Evolutionary conservation across 1,140 invertebrate genomes (phyloP), one percentile per base, ranked within the genome.

Genomic region (Alviniconcha marisindica): DNA sequence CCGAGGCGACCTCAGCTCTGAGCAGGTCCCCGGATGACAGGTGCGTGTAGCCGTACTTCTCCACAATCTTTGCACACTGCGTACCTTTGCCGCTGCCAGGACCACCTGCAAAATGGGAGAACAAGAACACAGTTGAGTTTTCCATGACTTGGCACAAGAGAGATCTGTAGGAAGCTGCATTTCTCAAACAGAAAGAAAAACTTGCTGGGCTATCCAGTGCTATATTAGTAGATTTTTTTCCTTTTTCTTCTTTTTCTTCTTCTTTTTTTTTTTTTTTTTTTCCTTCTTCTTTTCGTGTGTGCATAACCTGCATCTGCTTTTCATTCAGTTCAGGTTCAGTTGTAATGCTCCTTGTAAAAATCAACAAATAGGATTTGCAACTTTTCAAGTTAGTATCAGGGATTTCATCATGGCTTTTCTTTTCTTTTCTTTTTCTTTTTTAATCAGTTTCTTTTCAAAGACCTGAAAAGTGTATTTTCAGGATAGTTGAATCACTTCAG

Each of bases 21-120:
- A 94, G 84, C 24, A 94, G 88, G 83, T 94, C 93, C 14, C 93
- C 93, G 48, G 92, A 91, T 24, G 93, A 94, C 77, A 94, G 86
- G 87, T 94, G 93, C 73, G 89, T 92, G 89, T 91, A 94, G 15
- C 93, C 93, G 85, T 93, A 94, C 69, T 93, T 92, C 51, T 92
- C 86, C 12, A 92, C 92, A 33, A 94, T 93, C 71, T 90, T 90
- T 14, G 89, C 92, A 89, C 93, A 94, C 85, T 94, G 93, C 2
- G 93, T 94, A 14, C 93, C 93, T 79, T 94, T 94, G 15, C 93
- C 93, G 88, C 92, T 93, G 18, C 93, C 93, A 54, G 93, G 93
- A n/a, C 93, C 93, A 83, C 93, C 93, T 92, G 77, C 31, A 80
- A 73, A 31, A 77, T 71, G 78, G n/a, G 28, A 81, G 38, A 77